phyloP scores from a whole-genome alignment of 2,888 invertebrate species.

The Drosophila buzzatii region DNA sequence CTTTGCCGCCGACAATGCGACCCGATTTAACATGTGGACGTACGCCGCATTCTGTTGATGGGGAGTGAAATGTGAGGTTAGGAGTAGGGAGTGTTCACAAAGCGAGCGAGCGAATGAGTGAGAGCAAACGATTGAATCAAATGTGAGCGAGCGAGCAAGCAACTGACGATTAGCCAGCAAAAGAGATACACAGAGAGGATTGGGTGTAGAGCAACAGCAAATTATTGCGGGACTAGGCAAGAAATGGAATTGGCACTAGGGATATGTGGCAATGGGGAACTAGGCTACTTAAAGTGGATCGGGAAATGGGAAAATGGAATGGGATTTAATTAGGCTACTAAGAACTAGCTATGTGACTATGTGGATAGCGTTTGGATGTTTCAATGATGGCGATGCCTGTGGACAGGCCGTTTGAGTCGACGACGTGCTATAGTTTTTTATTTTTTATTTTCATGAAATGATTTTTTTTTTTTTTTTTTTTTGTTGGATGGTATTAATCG shows the following conservation, averaged over 20 bases:
- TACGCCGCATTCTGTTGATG: constrained; percentile 92
- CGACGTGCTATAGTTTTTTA: constrained; percentile 64
- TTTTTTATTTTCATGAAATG: constrained; percentile 26
- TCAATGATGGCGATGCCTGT: constrained; percentile 62
- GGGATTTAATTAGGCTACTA: constrained; percentile 32
- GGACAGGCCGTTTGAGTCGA: constrained; percentile 63
- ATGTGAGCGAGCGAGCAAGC: constrained; percentile 35
- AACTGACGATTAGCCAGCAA: constrained; percentile 33
- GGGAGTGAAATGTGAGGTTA: constrained; percentile 85
- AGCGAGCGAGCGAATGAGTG: constrained; percentile 56
- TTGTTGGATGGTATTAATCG: constrained; percentile 6
- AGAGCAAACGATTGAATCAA: constrained; percentile 37
- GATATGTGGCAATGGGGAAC: constrained; percentile 8
- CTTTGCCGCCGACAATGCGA: constrained; percentile 95
- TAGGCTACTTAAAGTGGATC: constrained; percentile 16
- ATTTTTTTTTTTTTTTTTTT: constrained; percentile 14
- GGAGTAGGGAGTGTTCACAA: constrained; percentile 84
- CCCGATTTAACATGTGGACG: constrained; percentile 92
- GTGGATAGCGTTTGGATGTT: constrained; percentile 33
- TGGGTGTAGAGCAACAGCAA: constrained; percentile 26
- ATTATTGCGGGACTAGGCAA: constrained; percentile 27
- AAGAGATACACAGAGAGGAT: constrained; percentile 28
- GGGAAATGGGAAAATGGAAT: constrained; percentile 13
- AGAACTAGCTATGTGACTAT: constrained; percentile 53
- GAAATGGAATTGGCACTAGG: constrained; percentile 11